Conservation (phyloP, 2,797 vertebrate species). For the Australoheros facetus region DNA sequence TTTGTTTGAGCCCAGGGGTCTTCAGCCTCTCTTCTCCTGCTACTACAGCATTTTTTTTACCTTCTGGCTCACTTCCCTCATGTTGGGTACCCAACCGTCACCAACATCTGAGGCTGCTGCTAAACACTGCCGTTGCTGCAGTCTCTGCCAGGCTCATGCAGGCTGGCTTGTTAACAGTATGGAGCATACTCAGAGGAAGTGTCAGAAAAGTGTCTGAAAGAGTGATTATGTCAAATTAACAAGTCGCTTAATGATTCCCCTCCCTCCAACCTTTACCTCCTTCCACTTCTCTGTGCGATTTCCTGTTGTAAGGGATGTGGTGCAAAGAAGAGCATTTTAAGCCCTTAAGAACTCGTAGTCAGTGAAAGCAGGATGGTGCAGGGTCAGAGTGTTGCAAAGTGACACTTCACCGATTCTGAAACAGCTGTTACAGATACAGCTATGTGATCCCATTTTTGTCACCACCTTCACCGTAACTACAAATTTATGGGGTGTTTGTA, state of each 20-base stretch:
- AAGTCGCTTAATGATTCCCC: constrained; percentile 67
- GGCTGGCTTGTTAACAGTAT: constrained; percentile 56
- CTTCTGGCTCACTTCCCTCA: constrained; percentile 25
- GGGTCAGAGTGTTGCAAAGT: constrained; percentile 30
- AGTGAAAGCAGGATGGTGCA: constrained; percentile 17
- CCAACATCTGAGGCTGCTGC: constrained; percentile 29
- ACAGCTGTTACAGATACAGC: constrained; percentile 40
- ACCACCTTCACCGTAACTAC: constrained; percentile 22
- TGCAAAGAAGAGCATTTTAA: constrained; percentile 41
- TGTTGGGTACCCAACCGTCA: constrained; percentile 19
- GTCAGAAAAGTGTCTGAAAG: constrained; percentile 73
- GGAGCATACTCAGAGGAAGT: constrained; percentile 58
- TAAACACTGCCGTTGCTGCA: constrained; percentile 31
- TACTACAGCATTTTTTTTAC: constrained; percentile 41
- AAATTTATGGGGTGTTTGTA: constrained; percentile 51
- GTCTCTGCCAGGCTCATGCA: constrained; percentile 30
- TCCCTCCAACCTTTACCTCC: constrained; percentile 33
- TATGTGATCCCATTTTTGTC: constrained; percentile 35
- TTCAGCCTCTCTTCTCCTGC: constrained; percentile 56
- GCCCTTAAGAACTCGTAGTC: constrained; percentile 14
- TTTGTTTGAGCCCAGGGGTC: constrained; percentile 72
- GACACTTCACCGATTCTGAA: constrained; percentile 41
- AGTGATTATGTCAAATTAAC: constrained; percentile 76
- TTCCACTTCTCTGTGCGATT: constrained; percentile 62
- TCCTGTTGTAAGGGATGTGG: constrained; percentile 60